phyloP scores from a whole-genome alignment of 2,113 vertebrate genomes.

The Coregonus clupeaformis region DNA sequence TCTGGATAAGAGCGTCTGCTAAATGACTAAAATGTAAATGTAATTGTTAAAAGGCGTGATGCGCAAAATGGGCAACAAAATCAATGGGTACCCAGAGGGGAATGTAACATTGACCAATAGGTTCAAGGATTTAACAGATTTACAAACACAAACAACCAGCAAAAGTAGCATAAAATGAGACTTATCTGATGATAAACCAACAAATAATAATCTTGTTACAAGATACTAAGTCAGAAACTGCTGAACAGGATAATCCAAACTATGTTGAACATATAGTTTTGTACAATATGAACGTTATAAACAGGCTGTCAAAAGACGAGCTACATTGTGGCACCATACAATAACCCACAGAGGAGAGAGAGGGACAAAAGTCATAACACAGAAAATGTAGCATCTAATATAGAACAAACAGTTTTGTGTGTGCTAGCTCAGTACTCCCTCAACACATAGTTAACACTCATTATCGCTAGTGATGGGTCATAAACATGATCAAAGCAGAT shows the following conservation, averaged over 20 bases:
- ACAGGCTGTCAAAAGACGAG: too few relatives aligned
- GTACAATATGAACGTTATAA: too few relatives aligned
- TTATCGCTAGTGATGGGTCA: too few relatives aligned
- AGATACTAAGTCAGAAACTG: too few relatives aligned
- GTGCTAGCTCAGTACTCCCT: neutral
- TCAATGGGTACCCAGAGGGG: neutral
- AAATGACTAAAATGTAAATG: too few relatives aligned
- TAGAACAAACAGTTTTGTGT: neutral
- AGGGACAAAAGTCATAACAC: neutral
- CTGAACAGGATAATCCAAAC: too few relatives aligned
- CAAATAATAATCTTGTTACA: too few relatives aligned
- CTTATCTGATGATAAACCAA: too few relatives aligned
- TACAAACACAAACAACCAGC: neutral
- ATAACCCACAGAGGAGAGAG: neutral
- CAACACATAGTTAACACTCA: neutral
- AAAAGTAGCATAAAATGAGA: too few relatives aligned
- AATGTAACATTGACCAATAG: conserved; percentile 20
- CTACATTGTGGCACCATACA: neutral
- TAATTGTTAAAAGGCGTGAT: conserved; percentile 37
- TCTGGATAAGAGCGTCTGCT: too few relatives aligned
- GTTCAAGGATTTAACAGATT: conserved; percentile 13
- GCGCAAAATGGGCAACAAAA: neutral
- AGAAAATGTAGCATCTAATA: neutral
- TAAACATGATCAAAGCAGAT: too few relatives aligned
- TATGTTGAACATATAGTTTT: too few relatives aligned